These are phyloP conservation scores for Xenopus laevis DNA, from an alignment of 2,113 vertebrate species.

Conservation along the genomic window DNA sequence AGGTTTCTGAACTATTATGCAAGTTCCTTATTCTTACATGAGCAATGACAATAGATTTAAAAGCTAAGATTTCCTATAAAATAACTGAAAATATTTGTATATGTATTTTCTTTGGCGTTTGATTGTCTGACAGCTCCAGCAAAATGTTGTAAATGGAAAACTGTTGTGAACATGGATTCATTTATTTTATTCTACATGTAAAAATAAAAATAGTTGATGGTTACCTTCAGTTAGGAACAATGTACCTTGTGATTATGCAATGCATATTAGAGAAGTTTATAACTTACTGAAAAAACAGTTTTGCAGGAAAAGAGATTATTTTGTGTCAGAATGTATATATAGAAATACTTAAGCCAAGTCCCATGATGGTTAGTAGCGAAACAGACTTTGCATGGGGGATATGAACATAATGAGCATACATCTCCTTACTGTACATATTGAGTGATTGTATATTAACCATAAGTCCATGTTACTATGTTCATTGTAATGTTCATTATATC, in stretches of 20 bases:
- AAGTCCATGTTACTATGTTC: no score
- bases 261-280: background rate
- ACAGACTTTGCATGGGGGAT: no score
- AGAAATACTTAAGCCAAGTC: no score
- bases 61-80: background rate
- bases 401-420: no score
- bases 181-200: background rate
- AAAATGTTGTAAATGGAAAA: background rate
- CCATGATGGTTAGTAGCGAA: no score
- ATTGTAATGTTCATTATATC: no score
- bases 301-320: slow-evolving; percentile 4
- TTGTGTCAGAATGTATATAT: slow-evolving; percentile 4
- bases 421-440: no score
- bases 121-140: background rate
- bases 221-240: background rate
- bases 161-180: background rate
- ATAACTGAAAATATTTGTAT: background rate
- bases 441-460: no score
- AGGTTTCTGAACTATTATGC: no score
- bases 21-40: slow-evolving; percentile 1
- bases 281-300: background rate
- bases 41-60: background rate
- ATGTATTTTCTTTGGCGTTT: no score
- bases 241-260: slow-evolving; percentile 17
- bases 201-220: background rate